These are phyloP conservation scores for Zelostemma sp. DNA, from an alignment of 1,140 invertebrate species.

Conservation along the genomic window DNA sequence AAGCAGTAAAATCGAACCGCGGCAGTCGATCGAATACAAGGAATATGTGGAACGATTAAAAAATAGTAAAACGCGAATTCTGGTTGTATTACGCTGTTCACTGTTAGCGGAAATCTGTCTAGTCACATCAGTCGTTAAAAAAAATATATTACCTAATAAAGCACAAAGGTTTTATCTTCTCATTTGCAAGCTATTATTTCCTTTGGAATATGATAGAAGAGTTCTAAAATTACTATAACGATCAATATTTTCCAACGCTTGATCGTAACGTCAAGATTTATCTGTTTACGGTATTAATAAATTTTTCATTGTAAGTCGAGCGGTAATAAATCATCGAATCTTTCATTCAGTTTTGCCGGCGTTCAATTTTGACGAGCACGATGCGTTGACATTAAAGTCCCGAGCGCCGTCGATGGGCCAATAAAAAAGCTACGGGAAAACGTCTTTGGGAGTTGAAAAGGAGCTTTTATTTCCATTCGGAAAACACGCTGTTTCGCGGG, in stretches of 20 bases:
- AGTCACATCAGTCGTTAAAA: conserved; percentile 7
- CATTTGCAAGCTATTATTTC: background rate
- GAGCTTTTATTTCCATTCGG: conserved; percentile 18
- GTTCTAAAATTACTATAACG: background rate
- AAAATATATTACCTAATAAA: conserved; percentile 3
- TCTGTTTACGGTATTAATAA: background rate
- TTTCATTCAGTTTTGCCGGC: background rate
- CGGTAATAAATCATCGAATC: background rate
- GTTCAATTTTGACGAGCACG: background rate
- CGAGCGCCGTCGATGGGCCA: background rate
- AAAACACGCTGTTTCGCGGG: conserved; percentile 18
- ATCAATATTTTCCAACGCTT: too few species aligned
- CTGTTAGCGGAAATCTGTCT: conserved; percentile 2
- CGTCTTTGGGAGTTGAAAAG: background rate
- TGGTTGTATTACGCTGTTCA: background rate
- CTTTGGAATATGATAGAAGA: background rate
- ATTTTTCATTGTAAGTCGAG: conserved; percentile 1
- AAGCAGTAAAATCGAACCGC: conserved; percentile 17
- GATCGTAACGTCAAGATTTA: background rate
- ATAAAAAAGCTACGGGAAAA: conserved; percentile 1
- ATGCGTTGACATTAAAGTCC: background rate
- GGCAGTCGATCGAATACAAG: conserved; percentile 25
- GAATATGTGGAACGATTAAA: conserved; percentile 27
- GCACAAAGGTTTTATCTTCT: conserved; percentile 3
- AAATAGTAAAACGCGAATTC: conserved; percentile 16